Evolutionary conservation across 2,888 invertebrate species (phyloP).

Genomic region (Tanypteryx hageni): DNA sequence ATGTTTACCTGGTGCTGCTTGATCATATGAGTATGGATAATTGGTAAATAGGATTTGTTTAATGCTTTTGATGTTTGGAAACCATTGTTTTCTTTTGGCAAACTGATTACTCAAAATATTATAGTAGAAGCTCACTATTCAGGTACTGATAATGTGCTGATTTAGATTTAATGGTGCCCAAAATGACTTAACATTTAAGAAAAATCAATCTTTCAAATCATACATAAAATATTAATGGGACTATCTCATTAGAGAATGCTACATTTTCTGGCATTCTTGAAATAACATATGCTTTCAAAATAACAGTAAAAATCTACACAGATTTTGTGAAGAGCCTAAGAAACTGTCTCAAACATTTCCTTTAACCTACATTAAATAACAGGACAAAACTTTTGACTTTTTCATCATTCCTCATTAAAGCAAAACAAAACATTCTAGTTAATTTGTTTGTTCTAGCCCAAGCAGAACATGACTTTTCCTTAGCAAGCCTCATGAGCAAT

Average conservation of each 20-base stretch:
- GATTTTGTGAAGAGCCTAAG: conserved; percentile 15
- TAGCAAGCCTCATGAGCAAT: conserved; percentile 62
- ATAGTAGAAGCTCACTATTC: conserved; percentile 45
- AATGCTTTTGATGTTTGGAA: conserved; percentile 27
- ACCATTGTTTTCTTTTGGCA: conserved; percentile 62
- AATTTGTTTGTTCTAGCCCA: conserved; percentile 54
- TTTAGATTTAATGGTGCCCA: conserved; percentile 31
- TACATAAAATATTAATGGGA: neutral
- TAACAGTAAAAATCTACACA: conserved; percentile 37
- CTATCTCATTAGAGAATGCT: conserved; percentile 1
- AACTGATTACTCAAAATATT: neutral
- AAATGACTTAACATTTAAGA: conserved; percentile 45
- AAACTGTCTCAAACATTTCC: conserved; percentile 11
- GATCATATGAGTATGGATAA: conserved; percentile 17
- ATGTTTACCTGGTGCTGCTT: conserved; percentile 57
- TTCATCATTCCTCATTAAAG: conserved; percentile 56
- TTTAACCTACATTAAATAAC: conserved; percentile 2
- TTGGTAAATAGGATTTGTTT: conserved; percentile 26
- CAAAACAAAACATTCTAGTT: conserved; percentile 55
- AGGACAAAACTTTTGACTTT: conserved; percentile 36
- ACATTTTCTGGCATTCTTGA: conserved; percentile 10
- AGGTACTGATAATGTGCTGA: conserved; percentile 35
- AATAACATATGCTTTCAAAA: conserved; percentile 5
- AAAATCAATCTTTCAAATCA: conserved; percentile 22
- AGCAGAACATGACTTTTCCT: conserved; percentile 59